A percentile compares a stretch with the other conserved stretches of the same genome.
Evolutionary conservation across 2,888 invertebrate species (phyloP).

Genomic region (Cephus pulcher): DNA sequence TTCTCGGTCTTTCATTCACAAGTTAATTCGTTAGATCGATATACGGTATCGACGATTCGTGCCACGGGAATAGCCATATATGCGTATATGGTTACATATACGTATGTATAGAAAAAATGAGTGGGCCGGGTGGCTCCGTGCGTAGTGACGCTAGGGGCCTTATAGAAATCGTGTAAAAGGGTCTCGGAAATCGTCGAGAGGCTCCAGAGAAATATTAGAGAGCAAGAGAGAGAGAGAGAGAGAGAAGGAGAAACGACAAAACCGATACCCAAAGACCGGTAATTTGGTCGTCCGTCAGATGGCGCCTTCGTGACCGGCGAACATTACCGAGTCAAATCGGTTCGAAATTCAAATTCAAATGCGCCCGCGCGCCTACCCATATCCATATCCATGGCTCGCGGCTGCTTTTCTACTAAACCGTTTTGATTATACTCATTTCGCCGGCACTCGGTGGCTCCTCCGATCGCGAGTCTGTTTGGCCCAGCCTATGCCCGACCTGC

Average conservation of each 20-base stretch:
- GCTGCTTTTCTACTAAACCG: constrained; percentile 57
- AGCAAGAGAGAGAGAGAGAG: constrained; percentile 17
- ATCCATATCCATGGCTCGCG: constrained; percentile 47
- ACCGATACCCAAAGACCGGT: constrained; percentile 29
- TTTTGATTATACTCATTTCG: constrained; percentile 65
- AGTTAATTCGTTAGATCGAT: too few relatives aligned
- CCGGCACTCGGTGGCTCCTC: constrained; percentile 13
- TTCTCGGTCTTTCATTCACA: too few relatives aligned
- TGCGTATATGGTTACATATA: too few relatives aligned
- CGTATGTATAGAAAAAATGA: too few relatives aligned
- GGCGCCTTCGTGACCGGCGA: constrained; percentile 62
- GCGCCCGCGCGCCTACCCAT: constrained; percentile 30
- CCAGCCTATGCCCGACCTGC: not conserved
- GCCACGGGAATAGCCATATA: too few relatives aligned
- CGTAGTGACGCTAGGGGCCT: too few relatives aligned
- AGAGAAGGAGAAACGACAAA: constrained; percentile 33
- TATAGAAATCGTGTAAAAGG: too few relatives aligned
- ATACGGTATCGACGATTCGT: too few relatives aligned
- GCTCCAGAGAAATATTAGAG: not conserved
- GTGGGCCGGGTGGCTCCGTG: too few relatives aligned
- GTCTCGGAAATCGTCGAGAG: constrained; percentile 12
- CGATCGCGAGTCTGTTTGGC: constrained; percentile 12
- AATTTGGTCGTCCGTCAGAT: constrained; percentile 62
- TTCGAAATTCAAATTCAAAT: constrained; percentile 61
- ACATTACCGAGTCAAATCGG: constrained; percentile 52